Evolutionary conservation across 2,888 invertebrate species (phyloP).

Genomic region (Callyntrura guangdongensis): DNA sequence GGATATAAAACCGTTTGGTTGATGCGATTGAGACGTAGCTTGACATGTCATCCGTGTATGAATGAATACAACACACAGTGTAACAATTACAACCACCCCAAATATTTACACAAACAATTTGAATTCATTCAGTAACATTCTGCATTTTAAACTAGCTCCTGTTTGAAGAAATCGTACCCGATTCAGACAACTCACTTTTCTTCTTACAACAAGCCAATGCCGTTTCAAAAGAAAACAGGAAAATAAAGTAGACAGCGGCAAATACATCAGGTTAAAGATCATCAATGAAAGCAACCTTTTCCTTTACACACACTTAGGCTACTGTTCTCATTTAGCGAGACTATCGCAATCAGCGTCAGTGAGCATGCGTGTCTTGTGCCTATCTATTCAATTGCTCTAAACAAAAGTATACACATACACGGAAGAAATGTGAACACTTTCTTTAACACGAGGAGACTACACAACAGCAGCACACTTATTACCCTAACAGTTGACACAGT

Average conservation of each 20-base stretch:
- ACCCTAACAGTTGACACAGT: slow-evolving; percentile 67
- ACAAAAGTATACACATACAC: not conserved
- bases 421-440: not conserved
- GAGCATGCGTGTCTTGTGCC: not conserved
- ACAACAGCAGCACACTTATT: slow-evolving; percentile 41
- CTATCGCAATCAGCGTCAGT: not conserved
- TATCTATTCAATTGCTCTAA: not conserved
- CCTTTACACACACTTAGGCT: not conserved
- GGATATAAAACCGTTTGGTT: no score
- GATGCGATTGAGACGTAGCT: no score
- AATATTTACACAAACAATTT: no score
- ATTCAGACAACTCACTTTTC: not conserved
- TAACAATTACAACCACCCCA: no score
- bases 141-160: no score
- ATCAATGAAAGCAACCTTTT: slow-evolving; percentile 11
- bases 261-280: slow-evolving; percentile 32
- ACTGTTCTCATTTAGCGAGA: slow-evolving; percentile 27
- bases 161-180: not conserved
- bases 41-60: no score
- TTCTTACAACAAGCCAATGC: not conserved
- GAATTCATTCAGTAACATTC: no score
- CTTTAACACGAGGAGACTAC: not conserved
- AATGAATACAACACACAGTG: no score
- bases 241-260: not conserved
- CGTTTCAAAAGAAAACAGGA: slow-evolving; percentile 16